Evolutionary conservation across 2,113 vertebrate species (phyloP).

Genomic region (Ranitomeya variabilis): DNA sequence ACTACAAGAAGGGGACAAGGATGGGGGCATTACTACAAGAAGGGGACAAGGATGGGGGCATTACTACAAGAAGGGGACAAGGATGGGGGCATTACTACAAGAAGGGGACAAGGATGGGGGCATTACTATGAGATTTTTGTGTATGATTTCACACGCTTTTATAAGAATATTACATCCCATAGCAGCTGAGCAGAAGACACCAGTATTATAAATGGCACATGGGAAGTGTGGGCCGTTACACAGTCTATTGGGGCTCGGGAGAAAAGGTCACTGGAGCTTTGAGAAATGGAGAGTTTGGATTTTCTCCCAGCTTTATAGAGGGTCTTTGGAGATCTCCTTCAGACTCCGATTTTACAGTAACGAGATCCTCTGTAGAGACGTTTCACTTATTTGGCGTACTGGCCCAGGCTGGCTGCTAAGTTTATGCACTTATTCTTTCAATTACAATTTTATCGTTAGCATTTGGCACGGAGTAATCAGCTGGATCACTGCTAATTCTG

Average conservation of each 20-base stretch:
- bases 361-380: constrained; percentile 23
- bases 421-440: constrained; percentile 38
- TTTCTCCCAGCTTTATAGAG: not conserved
- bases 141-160: too few relatives aligned
- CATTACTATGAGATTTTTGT: too few relatives aligned
- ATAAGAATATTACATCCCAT: too few relatives aligned
- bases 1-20: too few relatives aligned
- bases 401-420: constrained; percentile 3
- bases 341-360: constrained; percentile 4
- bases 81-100: too few relatives aligned
- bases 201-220: not conserved
- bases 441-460: constrained; percentile 19
- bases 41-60: too few relatives aligned
- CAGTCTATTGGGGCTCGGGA: not conserved
- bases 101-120: too few relatives aligned
- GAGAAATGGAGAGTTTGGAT: constrained; percentile 23
- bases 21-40: too few relatives aligned
- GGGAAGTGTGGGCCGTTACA: not conserved
- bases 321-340: not conserved
- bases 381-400: constrained; percentile 17
- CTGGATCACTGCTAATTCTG: not conserved
- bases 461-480: constrained; percentile 28
- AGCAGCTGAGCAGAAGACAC: not conserved
- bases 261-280: not conserved
- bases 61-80: too few relatives aligned